phyloP scores from a whole-genome alignment of 2,888 invertebrate genomes.

The Amiota communis region DNA sequence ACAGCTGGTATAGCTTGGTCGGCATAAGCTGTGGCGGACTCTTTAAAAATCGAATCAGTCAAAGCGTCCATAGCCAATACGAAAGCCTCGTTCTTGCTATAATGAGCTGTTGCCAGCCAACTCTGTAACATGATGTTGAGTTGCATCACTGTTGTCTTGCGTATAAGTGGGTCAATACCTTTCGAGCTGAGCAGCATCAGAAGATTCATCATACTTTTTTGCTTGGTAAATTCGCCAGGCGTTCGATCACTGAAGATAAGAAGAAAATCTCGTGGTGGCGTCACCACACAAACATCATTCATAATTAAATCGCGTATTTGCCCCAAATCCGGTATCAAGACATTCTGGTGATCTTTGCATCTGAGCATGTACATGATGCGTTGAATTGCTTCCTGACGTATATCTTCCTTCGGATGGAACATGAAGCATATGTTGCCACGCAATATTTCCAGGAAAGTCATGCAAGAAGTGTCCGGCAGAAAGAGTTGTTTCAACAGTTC shows the following conservation, averaged over 20 bases:
- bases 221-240: background rate
- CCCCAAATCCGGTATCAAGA: conserved; percentile 54
- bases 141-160: conserved; percentile 68
- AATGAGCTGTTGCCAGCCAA: conserved; percentile 51
- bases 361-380: conserved; percentile 61
- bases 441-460: conserved; percentile 54
- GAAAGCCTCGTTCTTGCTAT: conserved; percentile 27
- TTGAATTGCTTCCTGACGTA: conserved; percentile 60
- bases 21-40: conserved; percentile 50
- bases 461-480: conserved; percentile 58
- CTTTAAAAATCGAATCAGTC: conserved; percentile 54
- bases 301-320: conserved; percentile 58
- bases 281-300: conserved; percentile 60
- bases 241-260: conserved; percentile 55
- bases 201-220: conserved; percentile 52
- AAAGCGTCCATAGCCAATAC: conserved; percentile 52
- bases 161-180: conserved; percentile 64
- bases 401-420: conserved; percentile 54
- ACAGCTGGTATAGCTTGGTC: conserved; percentile 62
- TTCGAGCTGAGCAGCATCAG: conserved; percentile 60
- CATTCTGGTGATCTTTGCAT: conserved; percentile 45
- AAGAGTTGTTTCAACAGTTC: conserved; percentile 55
- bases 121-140: conserved; percentile 66
- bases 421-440: conserved; percentile 66
- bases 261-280: conserved; percentile 51